phyloP scores from a whole-genome alignment of 2,113 vertebrate species.

The Cololabis saira region DNA sequence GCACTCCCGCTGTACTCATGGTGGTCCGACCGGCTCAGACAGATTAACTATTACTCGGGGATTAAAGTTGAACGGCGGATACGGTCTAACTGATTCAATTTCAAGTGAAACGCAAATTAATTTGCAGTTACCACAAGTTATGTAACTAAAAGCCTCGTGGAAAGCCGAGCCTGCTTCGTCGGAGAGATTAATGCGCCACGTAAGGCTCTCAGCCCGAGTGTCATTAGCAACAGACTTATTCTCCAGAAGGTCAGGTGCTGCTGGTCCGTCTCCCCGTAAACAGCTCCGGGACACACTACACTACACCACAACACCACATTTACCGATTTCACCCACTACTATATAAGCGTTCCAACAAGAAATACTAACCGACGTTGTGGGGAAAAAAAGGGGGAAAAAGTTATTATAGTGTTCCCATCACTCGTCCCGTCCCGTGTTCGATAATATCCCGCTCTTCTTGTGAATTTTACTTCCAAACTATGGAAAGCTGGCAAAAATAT shows the following conservation, averaged over 20 bases:
- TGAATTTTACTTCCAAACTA: constrained; percentile 32
- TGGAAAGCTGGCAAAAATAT: neutral
- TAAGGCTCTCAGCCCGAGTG: constrained; percentile 32
- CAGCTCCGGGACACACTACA: constrained; percentile 13
- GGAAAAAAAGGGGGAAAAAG: constrained; percentile 40
- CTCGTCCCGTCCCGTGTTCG: constrained; percentile 29
- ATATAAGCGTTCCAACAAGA: neutral
- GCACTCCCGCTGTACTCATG: constrained; percentile 38
- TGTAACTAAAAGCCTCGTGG: constrained; percentile 3
- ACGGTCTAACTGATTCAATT: constrained; percentile 10
- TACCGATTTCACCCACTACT: neutral
- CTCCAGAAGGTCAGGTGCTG: constrained; percentile 73
- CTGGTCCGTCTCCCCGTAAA: constrained; percentile 54
- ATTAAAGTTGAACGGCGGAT: neutral
- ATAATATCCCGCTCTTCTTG: constrained; percentile 1
- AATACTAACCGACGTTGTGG: neutral
- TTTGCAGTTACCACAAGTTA: constrained; percentile 27
- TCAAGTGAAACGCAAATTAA: constrained; percentile 15
- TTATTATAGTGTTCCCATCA: constrained; percentile 25
- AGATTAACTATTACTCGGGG: neutral
- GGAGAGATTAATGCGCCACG: constrained; percentile 39
- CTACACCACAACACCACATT: neutral
- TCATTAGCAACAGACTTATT: constrained; percentile 58
- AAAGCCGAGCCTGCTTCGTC: constrained; percentile 16
- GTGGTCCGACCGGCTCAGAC: constrained; percentile 1